Percentiles rank a stretch among this genome's conserved stretches.
Conservation (phyloP, 1,140 invertebrate species). For the Microvelia longipes region DNA sequence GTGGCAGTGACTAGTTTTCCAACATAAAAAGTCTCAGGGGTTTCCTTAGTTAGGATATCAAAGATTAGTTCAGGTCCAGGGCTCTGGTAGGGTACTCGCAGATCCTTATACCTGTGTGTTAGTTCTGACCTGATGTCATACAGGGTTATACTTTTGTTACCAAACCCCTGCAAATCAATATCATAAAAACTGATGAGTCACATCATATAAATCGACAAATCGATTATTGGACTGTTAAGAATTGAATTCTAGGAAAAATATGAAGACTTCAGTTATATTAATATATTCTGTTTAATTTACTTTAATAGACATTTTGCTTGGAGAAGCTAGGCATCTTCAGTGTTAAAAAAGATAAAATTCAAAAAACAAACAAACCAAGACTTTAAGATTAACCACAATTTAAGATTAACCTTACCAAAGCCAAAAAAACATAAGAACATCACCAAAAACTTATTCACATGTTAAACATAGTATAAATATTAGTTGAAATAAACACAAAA, state of each 20-base stretch:
- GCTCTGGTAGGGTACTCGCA: slow-evolving; percentile 61
- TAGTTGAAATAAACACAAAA: no score
- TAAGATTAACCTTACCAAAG: no score
- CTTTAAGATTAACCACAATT: no score
- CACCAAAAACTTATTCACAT: no score
- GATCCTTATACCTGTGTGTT: slow-evolving; percentile 88
- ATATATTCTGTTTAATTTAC: slow-evolving; percentile 1
- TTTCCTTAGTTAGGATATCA: slow-evolving; percentile 91
- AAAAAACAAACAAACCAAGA: no score
- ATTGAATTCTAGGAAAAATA: background rate
- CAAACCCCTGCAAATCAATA: slow-evolving; percentile 56
- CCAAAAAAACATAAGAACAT: no score
- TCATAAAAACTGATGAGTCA: no score
- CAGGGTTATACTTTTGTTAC: slow-evolving; percentile 91
- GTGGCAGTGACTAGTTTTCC: slow-evolving; percentile 70
- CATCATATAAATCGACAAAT: background rate
- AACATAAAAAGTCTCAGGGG: slow-evolving; percentile 84
- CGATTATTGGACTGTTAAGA: no score
- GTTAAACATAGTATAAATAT: no score
- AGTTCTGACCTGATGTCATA: slow-evolving; percentile 95
- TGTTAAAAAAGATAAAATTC: no score
- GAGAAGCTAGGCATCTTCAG: no score
- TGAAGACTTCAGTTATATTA: background rate
- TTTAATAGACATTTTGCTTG: background rate
- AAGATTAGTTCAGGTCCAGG: slow-evolving; percentile 77